Evolutionary conservation across 2,888 invertebrate genomes (phyloP), one percentile per base, ranked within the genome.

Genomic region (Sinodicranocentrus sp.): DNA sequence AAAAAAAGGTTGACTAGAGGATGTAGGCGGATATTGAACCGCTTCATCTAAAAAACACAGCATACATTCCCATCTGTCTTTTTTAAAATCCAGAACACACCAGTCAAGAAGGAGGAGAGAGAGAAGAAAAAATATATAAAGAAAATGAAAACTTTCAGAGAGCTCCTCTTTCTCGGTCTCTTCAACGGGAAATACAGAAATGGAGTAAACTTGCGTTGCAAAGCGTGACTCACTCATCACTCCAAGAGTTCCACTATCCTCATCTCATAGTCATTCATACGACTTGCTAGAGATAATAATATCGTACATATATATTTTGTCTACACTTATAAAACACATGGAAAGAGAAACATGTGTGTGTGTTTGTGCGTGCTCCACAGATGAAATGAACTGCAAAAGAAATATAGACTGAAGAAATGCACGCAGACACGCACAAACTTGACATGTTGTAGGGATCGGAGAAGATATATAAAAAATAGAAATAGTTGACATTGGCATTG

Each of bases 21-120:
- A 82, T 82, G 82, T 82, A 82, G 82, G 82, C 82, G 82, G 82
- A 82, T 82, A 82, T 75, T 82, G 75, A 63, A 26, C 63, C 33
- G 63, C n/a, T 33, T 33, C 10, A 10, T 10, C 33, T 33, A 33
- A n/a, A n/a, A n/a, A n/a, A 33, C 33, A 3, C 33, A 33, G 21
- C 28, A 10, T 61, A 5, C 61, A 28, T 61, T 61, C 28, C 13
- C 61, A 28, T 61, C 61, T 61, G 26, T 61, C 28, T 28, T 21
- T 57, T 48, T 48, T n/a, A 57, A 52, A 10, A 57, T 57, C 57
- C 57, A 57, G 57, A 19, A n/a, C 8, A 5, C n/a, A 15, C n/a
- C n/a, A 48, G 48, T 13, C 2, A 48, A 48, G 15, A 3, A 48
- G n/a, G 48, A 48, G 21, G 48, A 5, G n/a, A 48, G n/a, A n/a